Percentiles rank a stretch among this genome's conserved stretches.
These are phyloP conservation scores for Lipophrys pholis DNA, from an alignment of 2,113 vertebrate genomes.

Conservation along the genomic window DNA sequence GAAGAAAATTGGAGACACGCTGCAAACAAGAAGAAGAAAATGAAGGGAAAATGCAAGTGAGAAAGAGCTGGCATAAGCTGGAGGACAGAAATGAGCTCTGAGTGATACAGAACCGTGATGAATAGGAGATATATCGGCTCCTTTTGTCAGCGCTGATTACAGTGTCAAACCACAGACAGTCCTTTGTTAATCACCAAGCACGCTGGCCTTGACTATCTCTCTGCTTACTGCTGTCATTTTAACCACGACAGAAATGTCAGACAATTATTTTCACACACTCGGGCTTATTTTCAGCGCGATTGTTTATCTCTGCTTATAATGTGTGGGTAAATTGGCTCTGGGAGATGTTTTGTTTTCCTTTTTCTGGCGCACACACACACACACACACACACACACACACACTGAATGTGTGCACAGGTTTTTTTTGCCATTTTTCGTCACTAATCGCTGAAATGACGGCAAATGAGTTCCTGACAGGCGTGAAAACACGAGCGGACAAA, in stretches of 20 bases:
- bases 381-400: neutral
- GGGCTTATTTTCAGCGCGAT: constrained; percentile 11
- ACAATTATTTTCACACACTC: constrained; percentile 61
- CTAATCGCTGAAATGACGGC: constrained; percentile 4
- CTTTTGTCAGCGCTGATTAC: constrained; percentile 63
- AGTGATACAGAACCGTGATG: constrained; percentile 36
- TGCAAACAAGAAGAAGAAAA: neutral
- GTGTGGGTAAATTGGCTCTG: constrained; percentile 23
- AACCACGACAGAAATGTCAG: constrained; percentile 30
- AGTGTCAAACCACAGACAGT: constrained; percentile 54
- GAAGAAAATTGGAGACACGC: neutral
- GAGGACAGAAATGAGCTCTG: constrained; percentile 13
- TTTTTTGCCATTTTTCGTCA: neutral
- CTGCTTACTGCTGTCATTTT: constrained; percentile 17
- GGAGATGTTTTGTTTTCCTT: constrained; percentile 5
- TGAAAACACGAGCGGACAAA: constrained; percentile 1
- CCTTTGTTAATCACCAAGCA: constrained; percentile 52
- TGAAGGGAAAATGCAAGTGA: constrained; percentile 34
- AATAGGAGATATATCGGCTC: constrained; percentile 46
- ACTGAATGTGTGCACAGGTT: neutral
- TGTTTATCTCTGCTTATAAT: constrained; percentile 32
- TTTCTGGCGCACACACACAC: neutral
- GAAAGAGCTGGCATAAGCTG: neutral
- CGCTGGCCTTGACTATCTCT: constrained; percentile 13
- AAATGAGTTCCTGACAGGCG: constrained; percentile 40